Evolutionary conservation across 1,140 invertebrate genomes (phyloP).

Genomic region (Galendromus occidentalis): DNA sequence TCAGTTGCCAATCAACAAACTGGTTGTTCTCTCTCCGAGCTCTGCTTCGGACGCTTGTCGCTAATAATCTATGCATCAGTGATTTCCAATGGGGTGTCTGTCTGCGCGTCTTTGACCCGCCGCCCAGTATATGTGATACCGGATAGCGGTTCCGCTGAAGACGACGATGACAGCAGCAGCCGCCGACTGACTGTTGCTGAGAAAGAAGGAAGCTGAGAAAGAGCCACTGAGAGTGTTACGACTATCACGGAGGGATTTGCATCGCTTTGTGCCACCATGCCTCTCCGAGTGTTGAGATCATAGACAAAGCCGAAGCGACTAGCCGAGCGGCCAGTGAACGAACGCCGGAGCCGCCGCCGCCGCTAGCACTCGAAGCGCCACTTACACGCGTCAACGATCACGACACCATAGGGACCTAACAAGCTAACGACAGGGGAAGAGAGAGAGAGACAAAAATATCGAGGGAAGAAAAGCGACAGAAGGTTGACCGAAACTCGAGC

Average conservation of each 20-base stretch:
- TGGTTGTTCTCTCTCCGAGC: background rate
- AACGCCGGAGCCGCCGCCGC: too few relatives aligned
- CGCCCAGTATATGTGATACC: background rate
- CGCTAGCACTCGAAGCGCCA: background rate
- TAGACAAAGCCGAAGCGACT: background rate
- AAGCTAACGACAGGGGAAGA: background rate
- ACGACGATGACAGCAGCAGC: background rate
- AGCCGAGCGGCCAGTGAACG: background rate
- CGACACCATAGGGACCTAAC: background rate
- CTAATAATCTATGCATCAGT: slow-evolving; percentile 11
- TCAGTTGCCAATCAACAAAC: background rate
- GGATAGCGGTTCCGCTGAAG: background rate
- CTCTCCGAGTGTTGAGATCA: background rate
- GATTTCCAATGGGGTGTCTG: background rate
- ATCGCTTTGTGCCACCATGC: background rate
- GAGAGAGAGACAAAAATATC: background rate
- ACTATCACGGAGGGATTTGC: background rate
- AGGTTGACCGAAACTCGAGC: background rate
- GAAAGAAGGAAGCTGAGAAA: background rate
- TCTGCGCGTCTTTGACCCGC: too few relatives aligned
- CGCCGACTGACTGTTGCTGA: background rate
- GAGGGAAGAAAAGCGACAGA: background rate
- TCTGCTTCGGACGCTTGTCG: background rate
- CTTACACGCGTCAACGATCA: slow-evolving; percentile 7
- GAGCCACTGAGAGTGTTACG: background rate